Evolutionary conservation across 2,888 invertebrate genomes (phyloP).

Genomic region (Erebia ligea): DNA sequence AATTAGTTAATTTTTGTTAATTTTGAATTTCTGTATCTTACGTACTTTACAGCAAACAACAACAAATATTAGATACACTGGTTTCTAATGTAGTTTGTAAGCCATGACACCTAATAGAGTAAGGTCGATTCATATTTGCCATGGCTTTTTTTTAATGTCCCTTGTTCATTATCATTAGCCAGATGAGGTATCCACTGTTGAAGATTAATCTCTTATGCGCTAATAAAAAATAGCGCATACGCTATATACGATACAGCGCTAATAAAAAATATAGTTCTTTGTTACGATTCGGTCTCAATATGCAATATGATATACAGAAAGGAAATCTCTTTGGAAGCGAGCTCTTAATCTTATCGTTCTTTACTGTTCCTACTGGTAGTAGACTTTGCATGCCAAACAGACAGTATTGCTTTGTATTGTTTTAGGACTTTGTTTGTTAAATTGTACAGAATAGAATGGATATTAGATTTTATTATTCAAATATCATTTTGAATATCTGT

Average conservation of each 20-base stretch:
- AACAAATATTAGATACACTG: too few species aligned
- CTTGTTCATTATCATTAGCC: too few species aligned
- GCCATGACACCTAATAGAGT: too few species aligned
- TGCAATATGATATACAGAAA: conserved; percentile 54
- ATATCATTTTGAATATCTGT: not conserved
- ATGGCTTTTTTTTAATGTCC: too few species aligned
- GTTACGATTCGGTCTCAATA: conserved; percentile 40
- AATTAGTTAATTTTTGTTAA: too few species aligned
- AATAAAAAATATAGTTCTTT: not conserved
- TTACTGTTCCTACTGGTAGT: conserved; percentile 50
- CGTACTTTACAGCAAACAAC: too few species aligned
- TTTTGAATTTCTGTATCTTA: too few species aligned
- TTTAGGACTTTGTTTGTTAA: conserved; percentile 26
- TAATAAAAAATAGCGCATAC: not conserved
- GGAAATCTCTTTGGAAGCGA: conserved; percentile 61
- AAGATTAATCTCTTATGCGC: too few species aligned
- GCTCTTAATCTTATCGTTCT: conserved; percentile 68
- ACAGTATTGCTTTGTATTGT: conserved; percentile 25
- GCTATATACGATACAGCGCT: too few species aligned
- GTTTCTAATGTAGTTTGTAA: too few species aligned
- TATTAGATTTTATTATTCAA: conserved; percentile 12
- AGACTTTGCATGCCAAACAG: conserved; percentile 39
- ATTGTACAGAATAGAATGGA: conserved; percentile 1
- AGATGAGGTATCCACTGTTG: too few species aligned
- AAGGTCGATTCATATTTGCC: too few species aligned